Percentiles rank a stretch among this genome's conserved stretches.
Conservation (phyloP, 2,113 vertebrate genomes). For the Microcebus lehilahytsara region DNA sequence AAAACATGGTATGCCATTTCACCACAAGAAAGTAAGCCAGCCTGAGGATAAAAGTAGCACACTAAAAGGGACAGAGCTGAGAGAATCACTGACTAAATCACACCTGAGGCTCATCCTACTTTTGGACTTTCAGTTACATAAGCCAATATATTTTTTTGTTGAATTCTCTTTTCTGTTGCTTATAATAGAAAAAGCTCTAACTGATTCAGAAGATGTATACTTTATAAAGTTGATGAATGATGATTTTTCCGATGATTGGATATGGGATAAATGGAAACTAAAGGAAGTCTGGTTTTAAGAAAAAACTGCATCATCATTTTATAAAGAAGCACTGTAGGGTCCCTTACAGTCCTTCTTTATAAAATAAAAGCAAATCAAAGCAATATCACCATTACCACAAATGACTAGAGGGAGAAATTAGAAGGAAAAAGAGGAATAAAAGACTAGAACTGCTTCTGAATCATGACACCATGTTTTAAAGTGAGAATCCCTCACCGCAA, state of each 20-base stretch:
- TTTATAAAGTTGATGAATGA: background rate
- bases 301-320: conserved; percentile 3
- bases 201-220: background rate
- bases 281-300: background rate
- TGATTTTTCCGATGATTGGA: background rate
- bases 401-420: background rate
- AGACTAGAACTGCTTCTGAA: background rate
- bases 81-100: background rate
- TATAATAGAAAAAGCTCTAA: background rate
- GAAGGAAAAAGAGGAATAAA: background rate
- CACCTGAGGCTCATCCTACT: background rate
- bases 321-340: background rate
- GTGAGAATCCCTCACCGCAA: background rate
- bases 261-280: background rate
- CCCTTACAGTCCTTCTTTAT: background rate
- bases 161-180: background rate
- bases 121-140: background rate
- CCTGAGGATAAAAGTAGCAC: background rate
- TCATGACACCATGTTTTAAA: background rate
- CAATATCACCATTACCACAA: background rate
- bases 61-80: background rate
- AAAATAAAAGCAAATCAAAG: background rate
- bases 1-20: background rate
- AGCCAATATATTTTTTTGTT: background rate
- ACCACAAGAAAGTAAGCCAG: background rate